Conservation (phyloP, 2,113 vertebrate species). For the Serilophus lunatus region DNA sequence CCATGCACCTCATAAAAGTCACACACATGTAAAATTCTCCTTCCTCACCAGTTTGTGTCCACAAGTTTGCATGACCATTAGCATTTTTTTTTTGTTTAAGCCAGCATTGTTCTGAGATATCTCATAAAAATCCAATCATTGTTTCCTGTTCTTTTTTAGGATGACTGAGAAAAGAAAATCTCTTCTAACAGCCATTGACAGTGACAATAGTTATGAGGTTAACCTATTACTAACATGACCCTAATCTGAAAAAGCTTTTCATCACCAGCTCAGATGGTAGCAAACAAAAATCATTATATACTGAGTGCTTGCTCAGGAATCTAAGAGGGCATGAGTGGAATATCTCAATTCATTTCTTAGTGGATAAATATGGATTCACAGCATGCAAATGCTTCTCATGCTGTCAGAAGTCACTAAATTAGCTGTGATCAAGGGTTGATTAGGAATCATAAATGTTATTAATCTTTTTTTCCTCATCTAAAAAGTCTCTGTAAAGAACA, state of each 20-base stretch:
- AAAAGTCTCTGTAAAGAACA: background rate
- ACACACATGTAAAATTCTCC: background rate
- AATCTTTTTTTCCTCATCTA: background rate
- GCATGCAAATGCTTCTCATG: background rate
- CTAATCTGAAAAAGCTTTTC: background rate
- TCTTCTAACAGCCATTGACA: background rate
- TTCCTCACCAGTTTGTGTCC: background rate
- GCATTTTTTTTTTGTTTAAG: background rate
- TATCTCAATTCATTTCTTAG: background rate
- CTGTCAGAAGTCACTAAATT: background rate
- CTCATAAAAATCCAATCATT: background rate
- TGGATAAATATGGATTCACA: slow-evolving; percentile 7
- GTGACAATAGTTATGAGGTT: background rate
- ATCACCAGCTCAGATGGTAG: background rate
- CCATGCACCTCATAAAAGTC: background rate
- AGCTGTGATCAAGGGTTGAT: background rate
- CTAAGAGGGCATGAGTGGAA: background rate
- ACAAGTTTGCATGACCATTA: background rate
- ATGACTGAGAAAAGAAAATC: background rate
- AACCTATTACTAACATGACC: background rate
- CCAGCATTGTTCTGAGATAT: background rate
- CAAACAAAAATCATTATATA: background rate
- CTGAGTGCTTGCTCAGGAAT: background rate
- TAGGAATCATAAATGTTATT: background rate
- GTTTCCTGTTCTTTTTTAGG: background rate